Conservation (phyloP, 2,888 invertebrate genomes). For the Lasioglossum lativentre region DNA sequence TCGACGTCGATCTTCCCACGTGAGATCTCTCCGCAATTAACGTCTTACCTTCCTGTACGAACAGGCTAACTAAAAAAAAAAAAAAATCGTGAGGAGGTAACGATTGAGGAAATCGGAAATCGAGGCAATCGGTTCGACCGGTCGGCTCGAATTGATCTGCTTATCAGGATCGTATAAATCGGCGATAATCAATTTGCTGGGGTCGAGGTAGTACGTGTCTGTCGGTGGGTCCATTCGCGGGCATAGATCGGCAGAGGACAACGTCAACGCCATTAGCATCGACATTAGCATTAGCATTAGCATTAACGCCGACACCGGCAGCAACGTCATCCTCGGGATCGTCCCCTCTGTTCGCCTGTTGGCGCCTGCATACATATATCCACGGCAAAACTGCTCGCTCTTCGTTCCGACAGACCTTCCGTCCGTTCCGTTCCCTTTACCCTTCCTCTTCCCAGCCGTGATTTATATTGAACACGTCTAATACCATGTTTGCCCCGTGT, state of each 20-base stretch:
- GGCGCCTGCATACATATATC: slow-evolving; percentile 52
- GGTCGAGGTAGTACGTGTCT: slow-evolving; percentile 61
- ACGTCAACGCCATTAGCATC: slow-evolving; percentile 72
- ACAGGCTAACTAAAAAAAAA: not conserved
- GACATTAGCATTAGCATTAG: slow-evolving; percentile 79
- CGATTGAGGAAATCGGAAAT: slow-evolving; percentile 33
- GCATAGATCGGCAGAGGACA: slow-evolving; percentile 67
- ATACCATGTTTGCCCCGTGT: slow-evolving; percentile 27
- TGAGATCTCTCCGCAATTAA: not conserved
- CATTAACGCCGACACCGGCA: slow-evolving; percentile 72
- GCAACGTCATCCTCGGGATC: slow-evolving; percentile 74
- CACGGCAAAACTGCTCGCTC: slow-evolving; percentile 57
- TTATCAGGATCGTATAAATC: slow-evolving; percentile 77
- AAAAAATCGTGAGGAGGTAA: not conserved
- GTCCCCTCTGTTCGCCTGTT: slow-evolving; percentile 27
- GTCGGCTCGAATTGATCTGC: slow-evolving; percentile 68
- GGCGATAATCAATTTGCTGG: slow-evolving; percentile 77
- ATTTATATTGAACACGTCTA: slow-evolving; percentile 54
- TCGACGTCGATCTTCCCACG: not conserved
- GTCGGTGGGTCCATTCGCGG: slow-evolving; percentile 67
- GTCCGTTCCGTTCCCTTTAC: slow-evolving; percentile 1
- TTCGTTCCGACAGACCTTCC: slow-evolving; percentile 54
- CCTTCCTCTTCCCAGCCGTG: slow-evolving; percentile 1
- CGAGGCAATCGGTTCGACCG: slow-evolving; percentile 56
- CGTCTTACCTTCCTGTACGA: not conserved